These are phyloP conservation scores for Pantherophis guttatus DNA, from an alignment of 2,113 vertebrate species.

Conservation along the genomic window DNA sequence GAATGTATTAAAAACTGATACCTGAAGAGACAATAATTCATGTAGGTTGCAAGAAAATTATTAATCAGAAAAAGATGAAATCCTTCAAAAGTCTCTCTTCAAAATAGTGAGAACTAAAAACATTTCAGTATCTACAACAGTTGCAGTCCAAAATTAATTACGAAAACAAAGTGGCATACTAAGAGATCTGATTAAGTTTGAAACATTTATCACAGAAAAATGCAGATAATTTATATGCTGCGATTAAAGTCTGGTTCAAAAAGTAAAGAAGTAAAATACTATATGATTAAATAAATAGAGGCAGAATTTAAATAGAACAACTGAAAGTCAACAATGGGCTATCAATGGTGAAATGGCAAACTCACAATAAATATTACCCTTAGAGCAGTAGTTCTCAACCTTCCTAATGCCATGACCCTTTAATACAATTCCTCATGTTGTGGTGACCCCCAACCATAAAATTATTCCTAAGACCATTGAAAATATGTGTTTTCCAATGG, in stretches of 20 bases:
- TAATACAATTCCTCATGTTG: no score
- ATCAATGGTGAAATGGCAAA: neutral
- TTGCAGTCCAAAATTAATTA: neutral
- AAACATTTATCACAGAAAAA: neutral
- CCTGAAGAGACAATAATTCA: neutral
- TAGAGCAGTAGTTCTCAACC: neutral
- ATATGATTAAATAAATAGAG: neutral
- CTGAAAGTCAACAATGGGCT: neutral
- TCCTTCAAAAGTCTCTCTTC: neutral
- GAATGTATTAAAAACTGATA: neutral
- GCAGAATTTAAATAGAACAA: neutral
- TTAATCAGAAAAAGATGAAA: neutral
- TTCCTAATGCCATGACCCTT: no score
- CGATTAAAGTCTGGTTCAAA: neutral
- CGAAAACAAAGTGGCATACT: neutral
- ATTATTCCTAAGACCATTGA: no score
- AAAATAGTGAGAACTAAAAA: neutral
- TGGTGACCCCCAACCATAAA: no score
- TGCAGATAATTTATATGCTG: neutral
- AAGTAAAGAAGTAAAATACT: neutral
- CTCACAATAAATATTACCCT: neutral
- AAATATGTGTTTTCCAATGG: no score
- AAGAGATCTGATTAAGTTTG: neutral
- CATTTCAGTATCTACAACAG: neutral
- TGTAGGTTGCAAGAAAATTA: neutral